Conservation (phyloP, 2,113 vertebrate species). For the Petaurus breviceps region DNA sequence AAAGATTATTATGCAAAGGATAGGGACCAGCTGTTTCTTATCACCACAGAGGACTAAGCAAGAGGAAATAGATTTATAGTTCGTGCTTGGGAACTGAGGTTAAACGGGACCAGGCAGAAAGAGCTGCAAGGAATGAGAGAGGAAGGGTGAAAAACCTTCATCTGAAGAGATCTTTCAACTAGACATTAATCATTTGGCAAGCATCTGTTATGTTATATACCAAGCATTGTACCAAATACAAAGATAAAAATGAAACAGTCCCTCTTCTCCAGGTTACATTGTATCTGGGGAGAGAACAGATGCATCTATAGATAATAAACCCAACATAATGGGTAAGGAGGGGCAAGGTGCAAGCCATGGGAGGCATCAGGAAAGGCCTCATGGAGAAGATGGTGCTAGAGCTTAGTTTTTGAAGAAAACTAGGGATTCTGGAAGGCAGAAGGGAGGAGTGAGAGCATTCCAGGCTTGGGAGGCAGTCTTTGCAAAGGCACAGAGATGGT, state of each 20-base stretch:
- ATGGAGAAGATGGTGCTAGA: not conserved
- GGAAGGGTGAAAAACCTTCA: not conserved
- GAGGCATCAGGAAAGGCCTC: not conserved
- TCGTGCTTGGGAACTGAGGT: not conserved
- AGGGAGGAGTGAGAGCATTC: not conserved
- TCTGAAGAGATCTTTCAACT: not conserved
- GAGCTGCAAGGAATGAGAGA: not conserved
- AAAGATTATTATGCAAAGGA: not conserved
- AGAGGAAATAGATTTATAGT: not conserved
- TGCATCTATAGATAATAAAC: not conserved
- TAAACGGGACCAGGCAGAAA: not conserved
- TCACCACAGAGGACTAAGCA: not conserved
- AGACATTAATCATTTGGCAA: not conserved
- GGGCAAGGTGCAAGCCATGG: not conserved
- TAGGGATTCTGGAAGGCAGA: not conserved
- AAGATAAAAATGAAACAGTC: not conserved
- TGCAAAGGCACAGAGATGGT: not conserved
- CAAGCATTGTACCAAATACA: not conserved
- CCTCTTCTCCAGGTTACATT: not conserved
- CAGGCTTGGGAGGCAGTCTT: not conserved
- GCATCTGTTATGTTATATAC: not conserved
- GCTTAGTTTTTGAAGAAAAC: not conserved
- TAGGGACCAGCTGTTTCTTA: not conserved
- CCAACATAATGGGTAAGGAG: not conserved
- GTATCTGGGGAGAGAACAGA: not conserved